Evolutionary conservation across 1,140 invertebrate genomes (phyloP), one percentile per base, ranked within the genome.

Genomic region (Solenopsis invicta): DNA sequence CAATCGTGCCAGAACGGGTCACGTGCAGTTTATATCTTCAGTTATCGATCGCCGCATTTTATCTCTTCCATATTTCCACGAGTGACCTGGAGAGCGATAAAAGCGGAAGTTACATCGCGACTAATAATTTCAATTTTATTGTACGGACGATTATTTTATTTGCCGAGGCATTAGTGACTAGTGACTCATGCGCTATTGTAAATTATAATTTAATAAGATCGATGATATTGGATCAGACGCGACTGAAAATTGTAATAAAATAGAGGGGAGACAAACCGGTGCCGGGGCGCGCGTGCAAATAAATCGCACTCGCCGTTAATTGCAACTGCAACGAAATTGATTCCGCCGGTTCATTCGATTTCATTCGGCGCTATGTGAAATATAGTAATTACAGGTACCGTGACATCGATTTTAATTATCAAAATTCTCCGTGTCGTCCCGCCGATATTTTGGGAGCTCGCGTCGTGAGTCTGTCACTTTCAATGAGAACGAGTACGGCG

Each of bases 331-430:
- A 82, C 21, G 80, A 74, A 75, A 84, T 84, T 75, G 54, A 84
- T 74, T 84, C 69, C 41, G 48, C 54, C 54, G 18, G 29, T 75
- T 75, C 13, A 61, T 84, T 84, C 80, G 41, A 84, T 84, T 84
- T 84, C 41, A 74, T 75, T 75, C 69, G n/a, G 69, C 37, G 52
- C 45, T 50, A 48, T 74, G 37, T 74, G 45, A 82, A 74, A 82
- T 82, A 82, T 59, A 74, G 54, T 74, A 74, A 82, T 82, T 72
- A 82, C 74, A 16, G 54, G 10, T 18, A 18, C 50, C 41, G 41
- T 61, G 80, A 59, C 66, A 81, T 81, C 66, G 66, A 10, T 81
- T 81, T 74, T 84, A 75, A 84, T 84, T 84, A 84, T 84, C 41
- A 84, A 84, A 84, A 74, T 75, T 84, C 61, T 82, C 56, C 80